A percentile compares a stretch with the other conserved stretches of the same genome.
Conservation (phyloP, 2,888 invertebrate genomes). For the Itoplectis maculator region DNA sequence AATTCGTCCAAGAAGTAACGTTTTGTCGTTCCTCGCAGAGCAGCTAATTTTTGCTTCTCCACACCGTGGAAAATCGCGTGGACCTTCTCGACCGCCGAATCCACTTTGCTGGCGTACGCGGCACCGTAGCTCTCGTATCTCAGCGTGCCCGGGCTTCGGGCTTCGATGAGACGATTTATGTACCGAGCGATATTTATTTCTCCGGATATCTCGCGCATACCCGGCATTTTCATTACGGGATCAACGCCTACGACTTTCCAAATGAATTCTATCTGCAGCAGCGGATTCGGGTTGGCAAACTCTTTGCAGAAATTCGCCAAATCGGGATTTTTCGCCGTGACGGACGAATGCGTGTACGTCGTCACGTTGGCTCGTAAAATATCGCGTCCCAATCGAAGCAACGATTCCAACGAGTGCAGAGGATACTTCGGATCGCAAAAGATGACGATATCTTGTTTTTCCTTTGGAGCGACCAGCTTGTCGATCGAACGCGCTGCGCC, state of each 20-base stretch:
- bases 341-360: constrained; percentile 78
- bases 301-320: constrained; percentile 73
- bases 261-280: constrained; percentile 76
- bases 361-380: constrained; percentile 71
- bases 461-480: constrained; percentile 12
- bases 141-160: constrained; percentile 71
- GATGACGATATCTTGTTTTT: constrained; percentile 72
- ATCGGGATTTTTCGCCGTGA: constrained; percentile 67
- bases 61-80: constrained; percentile 71
- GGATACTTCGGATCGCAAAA: constrained; percentile 82
- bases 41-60: constrained; percentile 53
- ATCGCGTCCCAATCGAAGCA: constrained; percentile 75
- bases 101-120: constrained; percentile 78
- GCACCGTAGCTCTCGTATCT: constrained; percentile 79
- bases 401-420: constrained; percentile 77
- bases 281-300: constrained; percentile 61
- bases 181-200: constrained; percentile 82
- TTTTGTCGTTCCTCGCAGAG: constrained; percentile 63
- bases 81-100: constrained; percentile 77
- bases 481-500: neutral
- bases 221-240: constrained; percentile 74
- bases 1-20: constrained; percentile 75
- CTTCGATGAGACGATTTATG: constrained; percentile 81
- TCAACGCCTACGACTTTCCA: constrained; percentile 80
- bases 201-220: constrained; percentile 76